Conservation (phyloP, 2,797 vertebrate species). For the Ibycter americanus region DNA sequence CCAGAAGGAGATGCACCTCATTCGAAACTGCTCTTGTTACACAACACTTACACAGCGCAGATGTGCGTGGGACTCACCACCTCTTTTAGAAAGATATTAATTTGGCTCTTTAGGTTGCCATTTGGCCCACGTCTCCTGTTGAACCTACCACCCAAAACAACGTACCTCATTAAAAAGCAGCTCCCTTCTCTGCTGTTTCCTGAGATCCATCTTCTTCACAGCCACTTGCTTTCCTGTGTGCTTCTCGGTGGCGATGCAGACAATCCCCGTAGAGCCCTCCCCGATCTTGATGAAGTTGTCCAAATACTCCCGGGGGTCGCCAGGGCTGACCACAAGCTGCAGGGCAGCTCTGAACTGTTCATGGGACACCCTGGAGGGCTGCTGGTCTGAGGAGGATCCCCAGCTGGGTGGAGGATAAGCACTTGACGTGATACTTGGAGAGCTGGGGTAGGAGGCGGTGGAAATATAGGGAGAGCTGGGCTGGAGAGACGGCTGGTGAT, state of each 20-base stretch:
- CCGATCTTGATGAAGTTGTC: slow-evolving; percentile 98
- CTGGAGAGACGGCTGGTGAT: slow-evolving; percentile 88
- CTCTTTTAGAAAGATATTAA: rapidly evolving
- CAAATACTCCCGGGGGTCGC: slow-evolving; percentile 94
- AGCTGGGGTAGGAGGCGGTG: slow-evolving; percentile 91
- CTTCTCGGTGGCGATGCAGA: slow-evolving; percentile 96
- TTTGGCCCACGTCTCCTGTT: rapidly evolving
- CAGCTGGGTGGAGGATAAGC: slow-evolving; percentile 95
- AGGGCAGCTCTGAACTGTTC: slow-evolving; percentile 97
- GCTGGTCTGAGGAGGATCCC: slow-evolving; percentile 93
- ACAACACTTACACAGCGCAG: rapidly evolving
- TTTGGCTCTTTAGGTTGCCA: background rate
- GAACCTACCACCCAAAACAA: background rate
- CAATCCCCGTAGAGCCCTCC: slow-evolving; percentile 97
- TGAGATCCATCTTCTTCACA: slow-evolving; percentile 99
- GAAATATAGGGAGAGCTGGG: slow-evolving; percentile 89
- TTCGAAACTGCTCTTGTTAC: background rate
- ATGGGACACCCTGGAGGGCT: slow-evolving; percentile 94
- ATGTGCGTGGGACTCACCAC: rapidly evolving
- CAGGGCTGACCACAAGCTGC: slow-evolving; percentile 96
- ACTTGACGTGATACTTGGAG: slow-evolving; percentile 89
- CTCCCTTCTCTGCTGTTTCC: slow-evolving; percentile 95
- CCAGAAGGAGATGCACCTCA: background rate
- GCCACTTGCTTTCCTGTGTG: slow-evolving; percentile 98
- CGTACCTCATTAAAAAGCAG: slow-evolving; percentile 97